These are phyloP conservation scores for Ferrisia virgata DNA, from an alignment of 2,888 invertebrate species.

Conservation along the genomic window DNA sequence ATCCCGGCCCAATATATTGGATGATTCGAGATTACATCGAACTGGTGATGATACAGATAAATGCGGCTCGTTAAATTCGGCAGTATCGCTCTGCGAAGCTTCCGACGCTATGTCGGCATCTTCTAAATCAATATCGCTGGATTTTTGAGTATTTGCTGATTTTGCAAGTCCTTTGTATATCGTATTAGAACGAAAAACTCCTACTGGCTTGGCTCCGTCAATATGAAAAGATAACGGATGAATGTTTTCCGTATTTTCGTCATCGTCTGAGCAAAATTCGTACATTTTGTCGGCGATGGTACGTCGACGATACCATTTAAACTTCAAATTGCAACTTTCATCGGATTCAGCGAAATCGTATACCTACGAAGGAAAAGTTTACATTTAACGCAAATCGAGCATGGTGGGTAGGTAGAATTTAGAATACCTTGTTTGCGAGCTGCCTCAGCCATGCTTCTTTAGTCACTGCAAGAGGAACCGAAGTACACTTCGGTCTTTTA, in stretches of 20 bases:
- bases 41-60: slow-evolving; percentile 2
- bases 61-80: slow-evolving; percentile 33
- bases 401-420: not conserved
- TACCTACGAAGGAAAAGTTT: slow-evolving; percentile 47
- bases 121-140: slow-evolving; percentile 38
- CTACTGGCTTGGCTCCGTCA: not conserved
- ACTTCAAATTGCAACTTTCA: slow-evolving; percentile 50
- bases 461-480: slow-evolving; percentile 29
- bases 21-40: slow-evolving; percentile 31
- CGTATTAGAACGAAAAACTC: slow-evolving; percentile 11
- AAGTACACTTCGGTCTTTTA: slow-evolving; percentile 37
- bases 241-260: slow-evolving; percentile 62
- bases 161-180: slow-evolving; percentile 18
- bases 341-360: slow-evolving; percentile 51
- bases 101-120: slow-evolving; percentile 20
- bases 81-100: slow-evolving; percentile 21
- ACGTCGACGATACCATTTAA: slow-evolving; percentile 70
- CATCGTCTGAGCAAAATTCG: slow-evolving; percentile 76
- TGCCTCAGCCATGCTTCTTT: slow-evolving; percentile 38
- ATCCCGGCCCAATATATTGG: slow-evolving; percentile 5
- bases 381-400: not conserved
- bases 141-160: not conserved
- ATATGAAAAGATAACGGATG: slow-evolving; percentile 53
- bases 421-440: slow-evolving; percentile 35
- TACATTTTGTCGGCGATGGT: slow-evolving; percentile 87